A percentile compares a stretch with the other conserved stretches of the same genome.
Evolutionary conservation across 1,140 invertebrate genomes (phyloP).

Genomic region (Heliconius congener): DNA sequence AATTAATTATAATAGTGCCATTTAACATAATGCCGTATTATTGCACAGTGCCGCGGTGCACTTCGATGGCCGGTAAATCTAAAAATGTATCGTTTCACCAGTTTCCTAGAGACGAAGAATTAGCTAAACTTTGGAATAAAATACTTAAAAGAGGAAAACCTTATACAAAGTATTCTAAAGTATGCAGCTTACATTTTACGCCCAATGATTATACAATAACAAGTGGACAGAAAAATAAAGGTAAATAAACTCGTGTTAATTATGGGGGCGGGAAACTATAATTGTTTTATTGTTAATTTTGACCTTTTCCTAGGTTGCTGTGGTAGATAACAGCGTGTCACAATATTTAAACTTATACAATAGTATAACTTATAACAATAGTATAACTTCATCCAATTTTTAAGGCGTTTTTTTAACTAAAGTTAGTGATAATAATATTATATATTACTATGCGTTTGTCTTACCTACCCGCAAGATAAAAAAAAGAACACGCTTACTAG

Average conservation of each 20-base stretch:
- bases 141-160: conserved; percentile 76
- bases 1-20: background rate
- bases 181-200: conserved; percentile 76
- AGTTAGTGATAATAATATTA: no score
- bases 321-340: background rate
- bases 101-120: conserved; percentile 71
- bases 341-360: no score
- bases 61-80: conserved; percentile 76
- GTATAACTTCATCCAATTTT: no score
- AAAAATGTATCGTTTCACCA: conserved; percentile 79
- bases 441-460: no score
- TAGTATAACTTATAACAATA: no score
- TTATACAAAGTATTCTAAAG: conserved; percentile 79
- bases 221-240: conserved; percentile 74
- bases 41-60: conserved; percentile 77
- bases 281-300: conserved; percentile 3
- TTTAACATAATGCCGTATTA: conserved; percentile 76
- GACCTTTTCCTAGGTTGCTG: background rate
- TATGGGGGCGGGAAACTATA: conserved; percentile 16
- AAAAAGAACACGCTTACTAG: no score
- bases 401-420: no score
- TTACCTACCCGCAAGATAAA: no score
- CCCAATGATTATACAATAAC: conserved; percentile 75
- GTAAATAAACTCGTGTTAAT: conserved; percentile 46
- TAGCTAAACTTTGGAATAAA: conserved; percentile 73